These are phyloP conservation scores for Galaxea fascicularis DNA, from an alignment of 92 coral and sea anemone genomes.

Conservation along the genomic window DNA sequence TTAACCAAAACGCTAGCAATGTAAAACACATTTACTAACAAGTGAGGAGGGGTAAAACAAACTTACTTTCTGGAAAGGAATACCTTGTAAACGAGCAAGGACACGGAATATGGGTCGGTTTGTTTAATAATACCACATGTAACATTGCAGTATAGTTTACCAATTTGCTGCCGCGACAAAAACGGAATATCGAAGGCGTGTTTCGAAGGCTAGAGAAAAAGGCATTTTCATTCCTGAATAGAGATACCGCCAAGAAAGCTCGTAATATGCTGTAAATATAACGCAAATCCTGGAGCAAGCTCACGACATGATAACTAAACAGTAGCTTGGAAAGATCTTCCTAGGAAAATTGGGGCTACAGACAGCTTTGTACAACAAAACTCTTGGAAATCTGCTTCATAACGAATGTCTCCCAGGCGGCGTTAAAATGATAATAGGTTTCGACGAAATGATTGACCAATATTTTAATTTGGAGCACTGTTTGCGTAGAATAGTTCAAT, in stretches of 20 bases:
- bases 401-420: slow-evolving; percentile 4
- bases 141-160: background rate
- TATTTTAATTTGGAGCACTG: slow-evolving; percentile 33
- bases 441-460: slow-evolving; percentile 28
- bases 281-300: background rate
- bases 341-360: background rate
- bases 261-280: slow-evolving; percentile 2
- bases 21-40: slow-evolving; percentile 43
- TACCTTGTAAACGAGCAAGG: background rate
- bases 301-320: background rate
- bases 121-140: background rate
- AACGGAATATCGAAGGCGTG: background rate
- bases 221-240: background rate
- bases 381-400: background rate
- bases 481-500: slow-evolving; percentile 36
- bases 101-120: background rate
- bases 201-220: slow-evolving; percentile 7
- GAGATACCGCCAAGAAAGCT: background rate
- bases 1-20: slow-evolving; percentile 18
- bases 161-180: background rate
- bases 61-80: slow-evolving; percentile 21
- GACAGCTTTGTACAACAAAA: too few species aligned
- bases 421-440: slow-evolving; percentile 16
- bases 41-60: slow-evolving; percentile 26
- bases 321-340: background rate